Conservation (phyloP, 2,888 invertebrate genomes). For the Aleiodes testaceus region DNA sequence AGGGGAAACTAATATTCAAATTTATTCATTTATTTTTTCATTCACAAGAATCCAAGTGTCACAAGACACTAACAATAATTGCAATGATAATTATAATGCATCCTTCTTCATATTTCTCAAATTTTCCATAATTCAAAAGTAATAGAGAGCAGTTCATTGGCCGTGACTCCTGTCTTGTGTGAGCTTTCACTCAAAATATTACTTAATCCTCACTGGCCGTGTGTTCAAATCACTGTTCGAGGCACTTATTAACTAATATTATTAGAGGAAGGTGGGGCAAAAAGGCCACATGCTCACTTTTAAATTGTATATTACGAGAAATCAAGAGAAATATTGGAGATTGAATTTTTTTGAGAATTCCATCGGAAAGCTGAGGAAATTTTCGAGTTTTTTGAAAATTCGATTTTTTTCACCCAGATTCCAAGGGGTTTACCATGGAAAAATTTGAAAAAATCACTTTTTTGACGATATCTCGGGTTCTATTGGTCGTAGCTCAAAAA, state of each 20-base stretch:
- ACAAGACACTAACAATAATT: conserved; percentile 5
- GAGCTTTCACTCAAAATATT: conserved; percentile 63
- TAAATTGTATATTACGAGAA: no score
- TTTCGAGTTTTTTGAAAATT: no score
- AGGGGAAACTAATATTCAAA: conserved; percentile 71
- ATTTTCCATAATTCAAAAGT: conserved; percentile 16
- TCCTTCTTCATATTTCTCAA: neutral
- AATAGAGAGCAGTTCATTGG: conserved; percentile 18
- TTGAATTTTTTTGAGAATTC: no score
- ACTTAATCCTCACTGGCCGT: conserved; percentile 72
- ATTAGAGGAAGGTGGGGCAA: no score
- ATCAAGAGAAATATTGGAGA: no score
- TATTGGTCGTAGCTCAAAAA: no score
- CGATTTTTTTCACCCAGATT: no score
- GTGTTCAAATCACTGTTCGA: conserved; percentile 44
- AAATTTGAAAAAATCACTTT: no score
- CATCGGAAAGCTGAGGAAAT: no score
- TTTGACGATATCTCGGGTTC: no score
- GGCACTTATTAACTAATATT: conserved; percentile 38
- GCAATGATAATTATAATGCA: conserved; percentile 2
- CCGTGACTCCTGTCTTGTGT: conserved; percentile 39
- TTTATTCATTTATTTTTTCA: conserved; percentile 16
- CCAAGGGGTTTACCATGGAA: no score
- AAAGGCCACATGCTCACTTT: no score
- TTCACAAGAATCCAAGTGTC: conserved; percentile 7